These are phyloP conservation scores for Dermolepida albohirtum DNA, from an alignment of 2,888 invertebrate genomes.

Conservation along the genomic window DNA sequence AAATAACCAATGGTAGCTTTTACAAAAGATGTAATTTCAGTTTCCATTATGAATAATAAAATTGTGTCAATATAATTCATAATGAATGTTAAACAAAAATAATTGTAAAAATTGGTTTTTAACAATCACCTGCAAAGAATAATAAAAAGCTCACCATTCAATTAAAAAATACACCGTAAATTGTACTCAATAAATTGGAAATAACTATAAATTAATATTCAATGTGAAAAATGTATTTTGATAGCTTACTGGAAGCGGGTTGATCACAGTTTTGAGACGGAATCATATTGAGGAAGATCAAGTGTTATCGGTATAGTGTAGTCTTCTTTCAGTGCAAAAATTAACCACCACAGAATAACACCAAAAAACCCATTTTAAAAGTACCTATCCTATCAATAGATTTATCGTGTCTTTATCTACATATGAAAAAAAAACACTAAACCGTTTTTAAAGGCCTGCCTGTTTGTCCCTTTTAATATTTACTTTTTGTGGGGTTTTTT, in stretches of 20 bases:
- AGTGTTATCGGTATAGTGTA: conserved; percentile 33
- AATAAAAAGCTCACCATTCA: no score
- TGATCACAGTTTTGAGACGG: conserved; percentile 64
- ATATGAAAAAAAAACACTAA: conserved; percentile 4
- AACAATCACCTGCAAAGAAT: no score
- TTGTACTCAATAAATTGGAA: no score
- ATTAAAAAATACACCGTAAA: no score
- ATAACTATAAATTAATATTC: not conserved
- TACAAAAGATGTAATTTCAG: no score
- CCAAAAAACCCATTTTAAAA: conserved; percentile 38
- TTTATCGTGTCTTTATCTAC: not conserved
- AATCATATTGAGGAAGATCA: conserved; percentile 58
- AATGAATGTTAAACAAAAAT: no score
- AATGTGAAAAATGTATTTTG: conserved; percentile 7
- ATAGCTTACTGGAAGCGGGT: conserved; percentile 58
- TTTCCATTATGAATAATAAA: no score
- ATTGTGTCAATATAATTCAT: no score
- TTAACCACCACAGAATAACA: conserved; percentile 53
- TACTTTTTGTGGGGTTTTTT: not conserved
- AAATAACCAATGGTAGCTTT: no score
- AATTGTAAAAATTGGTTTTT: no score
- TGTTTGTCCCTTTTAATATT: not conserved
- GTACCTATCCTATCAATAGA: conserved; percentile 7
- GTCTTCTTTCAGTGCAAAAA: conserved; percentile 27
- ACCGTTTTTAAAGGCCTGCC: not conserved